A percentile compares a stretch with the other conserved stretches of the same genome.
Evolutionary conservation across 2,888 invertebrate species (phyloP).

Genomic region (Sarcophaga variegata): DNA sequence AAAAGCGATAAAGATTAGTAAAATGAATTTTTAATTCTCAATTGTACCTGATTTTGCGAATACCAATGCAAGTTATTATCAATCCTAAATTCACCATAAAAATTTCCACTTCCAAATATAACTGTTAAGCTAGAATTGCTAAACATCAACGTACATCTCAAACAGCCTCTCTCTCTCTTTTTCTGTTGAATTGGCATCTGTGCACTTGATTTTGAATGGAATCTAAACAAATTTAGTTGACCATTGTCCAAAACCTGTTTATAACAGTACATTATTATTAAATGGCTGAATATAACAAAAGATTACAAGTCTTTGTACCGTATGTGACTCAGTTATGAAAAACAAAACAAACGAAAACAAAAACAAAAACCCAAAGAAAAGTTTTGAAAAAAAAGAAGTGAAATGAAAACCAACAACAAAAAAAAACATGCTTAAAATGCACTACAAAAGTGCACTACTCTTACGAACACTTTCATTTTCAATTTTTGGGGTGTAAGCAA

Average conservation of each 20-base stretch:
- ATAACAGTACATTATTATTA: not conserved
- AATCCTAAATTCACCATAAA: too few species aligned
- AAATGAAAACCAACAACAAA: not conserved
- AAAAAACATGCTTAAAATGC: not conserved
- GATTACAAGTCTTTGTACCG: not conserved
- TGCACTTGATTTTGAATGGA: not conserved
- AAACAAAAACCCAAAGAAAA: not conserved
- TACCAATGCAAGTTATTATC: too few species aligned
- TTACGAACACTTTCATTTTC: slow-evolving; percentile 59
- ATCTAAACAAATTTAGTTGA: not conserved
- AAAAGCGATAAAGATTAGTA: too few species aligned
- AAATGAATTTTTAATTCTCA: too few species aligned
- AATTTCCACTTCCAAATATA: too few species aligned
- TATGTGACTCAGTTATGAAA: not conserved
- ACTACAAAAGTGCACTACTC: not conserved
- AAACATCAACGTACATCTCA: too few species aligned
- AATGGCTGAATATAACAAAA: not conserved
- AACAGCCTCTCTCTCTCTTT: not conserved
- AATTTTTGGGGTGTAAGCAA: slow-evolving; percentile 54
- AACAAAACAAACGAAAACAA: not conserved
- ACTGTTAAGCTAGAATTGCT: too few species aligned
- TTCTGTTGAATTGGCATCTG: not conserved
- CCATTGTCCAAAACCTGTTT: not conserved
- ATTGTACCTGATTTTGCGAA: too few species aligned
- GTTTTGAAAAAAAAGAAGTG: not conserved